Evolutionary conservation across 1,140 invertebrate species (phyloP), one percentile per base, ranked within the genome.

Genomic region (Calliopsis andreniformis): DNA sequence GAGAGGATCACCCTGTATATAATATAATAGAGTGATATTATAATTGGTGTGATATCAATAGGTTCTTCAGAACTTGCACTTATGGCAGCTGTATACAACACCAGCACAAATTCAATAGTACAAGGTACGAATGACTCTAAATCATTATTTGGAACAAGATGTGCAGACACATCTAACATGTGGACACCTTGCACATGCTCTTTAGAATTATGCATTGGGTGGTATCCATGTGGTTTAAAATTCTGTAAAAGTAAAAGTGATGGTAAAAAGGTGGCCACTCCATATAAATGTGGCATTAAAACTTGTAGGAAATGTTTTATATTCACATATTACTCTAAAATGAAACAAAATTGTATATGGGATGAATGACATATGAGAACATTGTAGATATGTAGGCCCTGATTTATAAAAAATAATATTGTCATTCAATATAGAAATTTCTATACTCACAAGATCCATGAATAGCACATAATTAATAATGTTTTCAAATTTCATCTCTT

Each of bases 271-370:
- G 80, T 89, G 32, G 87, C 89, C 0, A 91, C 90, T 78, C 95
- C 94, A 77, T 98, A 98, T 91, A 93, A 97, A 18, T 99, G 98
- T 91, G 98, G 98, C 63, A 99, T 99, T 87, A 97, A 98, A 92
- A 98, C 98, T 6, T 99, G 98, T 90, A 95, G 95, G 87, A 96
- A 97, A 89, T 98, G 97, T 92, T 95, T 96, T 87, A 94, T 95
- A 79, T 98, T 97, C 91, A 94, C 95, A 66, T 98, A 97, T 92
- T 96, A 95, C 88, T 96, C 97, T 53, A 93, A 94, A 68, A 95
- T 96, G 87, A 97, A 97, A 89, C 95, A 96, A 83, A 94, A 95
- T 82, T 98, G 98, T 92, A 92, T 97, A 73, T 97, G 96, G 96
- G 96, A 98, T 91, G 95, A 96, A 95, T 96, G 95, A 96, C 94